Conservation (phyloP, 2,888 invertebrate genomes). For the Synergus laeviventris region DNA sequence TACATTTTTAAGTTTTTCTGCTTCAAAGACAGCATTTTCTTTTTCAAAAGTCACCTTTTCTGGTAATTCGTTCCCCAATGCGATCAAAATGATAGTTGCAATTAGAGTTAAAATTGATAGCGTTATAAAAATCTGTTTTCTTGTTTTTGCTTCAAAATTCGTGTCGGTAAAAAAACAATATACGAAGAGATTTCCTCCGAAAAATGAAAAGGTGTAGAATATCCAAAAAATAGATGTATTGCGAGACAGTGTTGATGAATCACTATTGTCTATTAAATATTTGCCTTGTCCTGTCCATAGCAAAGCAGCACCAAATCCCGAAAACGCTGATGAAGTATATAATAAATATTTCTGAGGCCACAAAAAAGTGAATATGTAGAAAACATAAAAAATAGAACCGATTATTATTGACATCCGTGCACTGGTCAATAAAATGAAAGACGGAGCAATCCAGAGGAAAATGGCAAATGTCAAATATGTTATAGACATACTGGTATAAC, state of each 20-base stretch:
- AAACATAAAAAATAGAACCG: not conserved
- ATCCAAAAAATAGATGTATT: not conserved
- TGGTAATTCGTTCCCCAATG: not conserved
- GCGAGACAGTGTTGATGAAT: not conserved
- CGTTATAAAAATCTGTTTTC: not conserved
- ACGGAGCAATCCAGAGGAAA: constrained; percentile 1
- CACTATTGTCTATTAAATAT: constrained; percentile 9
- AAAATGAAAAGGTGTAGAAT: not conserved
- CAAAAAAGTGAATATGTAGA: not conserved
- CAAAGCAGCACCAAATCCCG: not conserved
- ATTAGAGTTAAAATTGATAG: not conserved
- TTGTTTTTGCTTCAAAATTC: not conserved
- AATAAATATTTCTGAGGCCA: constrained; percentile 2
- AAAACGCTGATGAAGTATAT: not conserved
- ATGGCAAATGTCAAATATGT: not conserved
- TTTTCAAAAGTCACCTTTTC: not conserved
- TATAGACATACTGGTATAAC: not conserved
- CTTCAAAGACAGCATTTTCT: not conserved
- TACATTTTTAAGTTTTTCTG: not conserved
- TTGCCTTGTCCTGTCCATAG: constrained; percentile 4
- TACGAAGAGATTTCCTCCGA: not conserved
- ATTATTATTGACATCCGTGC: not conserved
- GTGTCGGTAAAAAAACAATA: not conserved
- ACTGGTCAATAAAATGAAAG: constrained; percentile 5
- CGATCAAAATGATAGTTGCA: not conserved